Percentiles rank a stretch among this genome's conserved stretches.
These are phyloP conservation scores for Cladorhizidae sp. DNA, from an alignment of 37 sponge, comb jelly and placozoan species.

Conservation along the genomic window DNA sequence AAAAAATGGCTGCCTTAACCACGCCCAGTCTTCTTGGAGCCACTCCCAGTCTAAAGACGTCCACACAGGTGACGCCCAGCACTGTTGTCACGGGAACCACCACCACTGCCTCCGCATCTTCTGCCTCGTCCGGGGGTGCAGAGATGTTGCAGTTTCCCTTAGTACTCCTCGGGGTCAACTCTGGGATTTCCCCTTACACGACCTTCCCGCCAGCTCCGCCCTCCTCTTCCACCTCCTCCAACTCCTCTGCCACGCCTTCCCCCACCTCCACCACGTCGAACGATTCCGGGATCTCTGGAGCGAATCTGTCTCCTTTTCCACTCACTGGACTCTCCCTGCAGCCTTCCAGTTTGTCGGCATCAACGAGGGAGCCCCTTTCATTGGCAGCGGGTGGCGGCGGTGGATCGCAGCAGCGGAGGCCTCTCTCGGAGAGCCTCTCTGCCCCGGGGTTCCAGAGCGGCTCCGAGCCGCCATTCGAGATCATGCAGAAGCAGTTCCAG, in stretches of 20 bases:
- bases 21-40: not conserved
- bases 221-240: not conserved
- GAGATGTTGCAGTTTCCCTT: slow-evolving; percentile 33
- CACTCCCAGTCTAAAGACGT: not conserved
- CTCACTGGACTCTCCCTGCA: not conserved
- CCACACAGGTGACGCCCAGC: not conserved
- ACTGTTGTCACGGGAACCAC: not conserved
- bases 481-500: slow-evolving; percentile 40
- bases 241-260: slow-evolving; percentile 38
- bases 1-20: not conserved
- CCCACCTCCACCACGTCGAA: slow-evolving; percentile 49
- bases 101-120: not conserved
- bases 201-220: slow-evolving; percentile 6
- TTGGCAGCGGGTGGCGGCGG: not conserved
- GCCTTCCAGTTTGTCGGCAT: not conserved
- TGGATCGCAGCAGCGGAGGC: slow-evolving; percentile 18
- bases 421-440: slow-evolving; percentile 40
- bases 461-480: slow-evolving; percentile 28
- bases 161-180: not conserved
- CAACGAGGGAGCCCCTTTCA: not conserved
- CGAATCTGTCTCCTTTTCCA: not conserved
- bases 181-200: not conserved
- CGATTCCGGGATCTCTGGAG: slow-evolving; percentile 42
- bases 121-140: not conserved
- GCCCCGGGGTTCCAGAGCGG: slow-evolving; percentile 40